Conservation (phyloP, 1,140 invertebrate species). For the Habropoda laboriosa region DNA sequence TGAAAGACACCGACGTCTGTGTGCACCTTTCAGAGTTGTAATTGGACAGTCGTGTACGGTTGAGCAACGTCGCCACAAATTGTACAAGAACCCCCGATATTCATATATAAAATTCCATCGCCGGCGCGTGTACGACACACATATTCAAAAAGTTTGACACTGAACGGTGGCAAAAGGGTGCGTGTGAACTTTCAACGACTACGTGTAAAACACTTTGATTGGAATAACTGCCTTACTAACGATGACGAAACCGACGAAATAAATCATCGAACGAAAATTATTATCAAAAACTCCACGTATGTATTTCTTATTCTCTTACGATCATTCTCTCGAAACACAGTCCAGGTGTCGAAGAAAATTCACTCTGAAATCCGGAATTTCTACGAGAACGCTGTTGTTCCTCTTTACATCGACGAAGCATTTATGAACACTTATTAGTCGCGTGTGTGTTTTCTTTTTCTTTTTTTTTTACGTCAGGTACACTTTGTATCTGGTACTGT, state of each 20-base stretch:
- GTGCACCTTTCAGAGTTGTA: not conserved
- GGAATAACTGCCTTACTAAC: not conserved
- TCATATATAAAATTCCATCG: not conserved
- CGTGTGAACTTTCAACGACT: not conserved
- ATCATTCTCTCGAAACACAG: not conserved
- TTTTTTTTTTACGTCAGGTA: constrained; percentile 62
- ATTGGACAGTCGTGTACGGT: not conserved
- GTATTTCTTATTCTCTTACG: not conserved
- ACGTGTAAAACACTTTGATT: constrained; percentile 23
- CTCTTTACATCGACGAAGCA: not conserved
- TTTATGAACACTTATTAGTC: not conserved
- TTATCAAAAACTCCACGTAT: not conserved
- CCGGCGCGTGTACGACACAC: not conserved
- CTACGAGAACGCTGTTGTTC: not conserved
- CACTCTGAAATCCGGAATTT: not conserved
- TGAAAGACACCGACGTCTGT: not conserved
- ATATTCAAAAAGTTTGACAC: constrained; percentile 4
- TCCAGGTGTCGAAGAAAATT: not conserved
- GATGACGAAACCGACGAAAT: not conserved
- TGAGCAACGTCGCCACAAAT: not conserved
- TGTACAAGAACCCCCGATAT: not conserved
- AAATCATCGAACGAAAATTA: not conserved
- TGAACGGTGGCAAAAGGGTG: not conserved
- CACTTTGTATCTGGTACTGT: constrained; percentile 73
- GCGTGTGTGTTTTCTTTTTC: too few species aligned